Percentiles rank a stretch among this genome's conserved stretches.
These are phyloP conservation scores for Dipodomys ordii DNA, from an alignment of 2,113 vertebrate species.

Conservation along the genomic window DNA sequence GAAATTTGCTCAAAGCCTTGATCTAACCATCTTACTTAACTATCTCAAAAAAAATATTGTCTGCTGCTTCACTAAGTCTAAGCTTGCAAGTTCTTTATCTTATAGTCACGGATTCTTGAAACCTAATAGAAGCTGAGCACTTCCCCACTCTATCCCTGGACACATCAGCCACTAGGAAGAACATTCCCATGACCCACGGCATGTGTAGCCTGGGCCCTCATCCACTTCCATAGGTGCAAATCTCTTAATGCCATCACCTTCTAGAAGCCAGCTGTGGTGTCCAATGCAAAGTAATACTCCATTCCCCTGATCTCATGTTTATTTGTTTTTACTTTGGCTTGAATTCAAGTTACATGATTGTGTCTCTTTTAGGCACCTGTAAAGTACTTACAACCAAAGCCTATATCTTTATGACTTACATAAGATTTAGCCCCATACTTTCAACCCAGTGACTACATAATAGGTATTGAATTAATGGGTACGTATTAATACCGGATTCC, in stretches of 20 bases:
- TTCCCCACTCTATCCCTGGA: not conserved
- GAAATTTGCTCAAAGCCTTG: not conserved
- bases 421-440: not conserved
- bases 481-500: not conserved
- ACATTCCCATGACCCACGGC: not conserved
- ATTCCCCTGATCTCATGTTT: not conserved
- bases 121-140: not conserved
- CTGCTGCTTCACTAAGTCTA: not conserved
- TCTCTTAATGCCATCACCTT: not conserved
- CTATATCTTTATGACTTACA: not conserved
- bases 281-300: not conserved
- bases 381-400: conserved; percentile 17
- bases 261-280: not conserved
- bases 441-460: not conserved
- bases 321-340: not conserved
- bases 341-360: not conserved
- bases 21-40: not conserved
- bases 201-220: not conserved
- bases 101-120: not conserved
- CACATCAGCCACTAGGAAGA: not conserved
- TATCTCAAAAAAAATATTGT: not conserved
- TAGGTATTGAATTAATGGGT: not conserved
- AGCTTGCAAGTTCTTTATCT: not conserved
- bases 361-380: conserved; percentile 4
- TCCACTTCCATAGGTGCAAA: not conserved